phyloP scores from a whole-genome alignment of 2,888 invertebrate species.

The Drosophila austrosaltans region DNA sequence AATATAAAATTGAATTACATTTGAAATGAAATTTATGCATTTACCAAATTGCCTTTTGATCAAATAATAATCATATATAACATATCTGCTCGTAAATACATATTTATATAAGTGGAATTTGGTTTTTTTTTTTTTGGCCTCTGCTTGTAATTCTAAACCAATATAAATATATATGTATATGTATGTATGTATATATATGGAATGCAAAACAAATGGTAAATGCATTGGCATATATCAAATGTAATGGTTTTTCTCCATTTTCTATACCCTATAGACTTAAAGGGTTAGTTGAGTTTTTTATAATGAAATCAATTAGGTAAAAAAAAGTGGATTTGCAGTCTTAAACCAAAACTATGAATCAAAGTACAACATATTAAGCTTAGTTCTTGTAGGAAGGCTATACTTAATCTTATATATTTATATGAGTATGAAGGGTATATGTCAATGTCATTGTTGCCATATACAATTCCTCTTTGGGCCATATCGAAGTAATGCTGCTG shows the following conservation, averaged over 20 bases:
- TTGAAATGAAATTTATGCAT: constrained; percentile 9
- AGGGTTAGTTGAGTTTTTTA: not conserved
- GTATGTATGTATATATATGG: not conserved
- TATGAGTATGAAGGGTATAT: not conserved
- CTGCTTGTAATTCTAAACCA: constrained; percentile 12
- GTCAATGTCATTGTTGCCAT: not conserved
- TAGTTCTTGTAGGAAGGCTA: too few relatives aligned
- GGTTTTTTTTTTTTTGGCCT: not conserved
- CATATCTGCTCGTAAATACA: not conserved
- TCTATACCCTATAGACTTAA: not conserved
- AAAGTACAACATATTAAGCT: too few relatives aligned
- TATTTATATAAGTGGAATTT: not conserved
- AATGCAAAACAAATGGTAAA: constrained; percentile 3
- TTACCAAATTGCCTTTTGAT: constrained; percentile 6
- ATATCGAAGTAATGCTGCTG: constrained; percentile 7
- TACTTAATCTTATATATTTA: too few relatives aligned
- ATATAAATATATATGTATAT: not conserved
- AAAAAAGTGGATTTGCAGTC: too few relatives aligned
- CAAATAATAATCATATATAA: constrained; percentile 3
- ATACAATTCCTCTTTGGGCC: not conserved
- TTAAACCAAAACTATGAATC: too few relatives aligned
- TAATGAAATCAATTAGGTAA: too few relatives aligned
- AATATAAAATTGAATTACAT: constrained; percentile 7
- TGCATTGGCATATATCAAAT: constrained; percentile 18
- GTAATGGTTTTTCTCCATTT: not conserved